Evolutionary conservation across 2,888 invertebrate genomes (phyloP).

Genomic region (Leptinotarsa haldemani): DNA sequence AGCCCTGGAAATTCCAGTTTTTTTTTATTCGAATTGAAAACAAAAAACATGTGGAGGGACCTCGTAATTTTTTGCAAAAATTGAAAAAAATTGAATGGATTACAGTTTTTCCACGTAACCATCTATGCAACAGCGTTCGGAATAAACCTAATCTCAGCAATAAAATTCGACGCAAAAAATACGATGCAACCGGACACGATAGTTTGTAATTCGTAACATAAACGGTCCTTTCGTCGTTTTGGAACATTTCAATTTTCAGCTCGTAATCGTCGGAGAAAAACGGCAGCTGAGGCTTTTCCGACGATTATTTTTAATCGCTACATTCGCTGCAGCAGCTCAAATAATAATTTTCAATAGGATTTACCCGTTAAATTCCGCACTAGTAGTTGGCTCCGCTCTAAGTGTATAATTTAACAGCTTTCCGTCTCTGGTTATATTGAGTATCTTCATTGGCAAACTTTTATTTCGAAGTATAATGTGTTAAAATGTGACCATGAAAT

Average conservation of each 20-base stretch:
- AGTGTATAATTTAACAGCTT: slow-evolving; percentile 28
- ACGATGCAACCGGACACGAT: slow-evolving; percentile 1
- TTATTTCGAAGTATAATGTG: neutral
- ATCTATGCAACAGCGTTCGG: neutral
- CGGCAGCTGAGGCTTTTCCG: slow-evolving; percentile 47
- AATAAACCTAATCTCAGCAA: neutral
- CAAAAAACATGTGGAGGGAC: too few relatives aligned
- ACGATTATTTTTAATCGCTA: slow-evolving; percentile 52
- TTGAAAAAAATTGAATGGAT: neutral
- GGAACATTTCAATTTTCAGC: slow-evolving; percentile 36
- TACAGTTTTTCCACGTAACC: neutral
- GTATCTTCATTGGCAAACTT: neutral
- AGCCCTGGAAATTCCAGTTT: too few relatives aligned
- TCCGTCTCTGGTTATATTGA: slow-evolving; percentile 1
- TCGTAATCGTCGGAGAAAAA: slow-evolving; percentile 40
- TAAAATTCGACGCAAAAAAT: slow-evolving; percentile 9
- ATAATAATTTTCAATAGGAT: slow-evolving; percentile 38
- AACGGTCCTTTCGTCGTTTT: slow-evolving; percentile 23
- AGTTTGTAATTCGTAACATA: slow-evolving; percentile 32
- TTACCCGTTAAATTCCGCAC: slow-evolving; percentile 21
- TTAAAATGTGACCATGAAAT: neutral
- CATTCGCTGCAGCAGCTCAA: slow-evolving; percentile 35
- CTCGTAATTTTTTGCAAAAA: too few relatives aligned
- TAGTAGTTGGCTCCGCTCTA: slow-evolving; percentile 9
- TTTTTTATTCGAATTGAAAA: too few relatives aligned